Evolutionary conservation across 2,888 invertebrate genomes (phyloP).

Genomic region (Clivina fossor): DNA sequence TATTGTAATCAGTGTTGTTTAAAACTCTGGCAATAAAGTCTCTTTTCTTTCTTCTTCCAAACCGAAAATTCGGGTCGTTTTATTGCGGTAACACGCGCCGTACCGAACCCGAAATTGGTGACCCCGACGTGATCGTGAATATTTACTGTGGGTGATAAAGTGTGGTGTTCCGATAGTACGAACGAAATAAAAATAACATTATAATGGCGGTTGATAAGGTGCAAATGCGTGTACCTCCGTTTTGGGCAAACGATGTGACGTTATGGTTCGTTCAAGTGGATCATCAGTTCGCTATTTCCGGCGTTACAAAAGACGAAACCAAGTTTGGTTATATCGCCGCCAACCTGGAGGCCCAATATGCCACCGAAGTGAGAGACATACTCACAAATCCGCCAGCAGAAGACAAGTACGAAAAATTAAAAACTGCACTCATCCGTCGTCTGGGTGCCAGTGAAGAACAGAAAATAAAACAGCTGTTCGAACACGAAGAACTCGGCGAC

Average conservation of each 20-base stretch:
- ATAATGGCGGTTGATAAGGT: constrained; percentile 1
- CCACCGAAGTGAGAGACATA: constrained; percentile 38
- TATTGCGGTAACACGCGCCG: too few relatives aligned
- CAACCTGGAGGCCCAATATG: constrained; percentile 33
- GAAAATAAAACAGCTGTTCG: constrained; percentile 36
- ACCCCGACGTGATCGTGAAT: too few relatives aligned
- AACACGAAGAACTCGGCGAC: constrained; percentile 33
- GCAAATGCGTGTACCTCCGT: constrained; percentile 22
- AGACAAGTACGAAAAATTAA: constrained; percentile 33
- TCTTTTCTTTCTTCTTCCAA: too few relatives aligned
- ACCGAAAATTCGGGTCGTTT: too few relatives aligned
- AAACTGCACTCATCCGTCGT: constrained; percentile 35
- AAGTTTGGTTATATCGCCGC: constrained; percentile 35
- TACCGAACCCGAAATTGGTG: too few relatives aligned
- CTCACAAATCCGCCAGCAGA: constrained; percentile 35
- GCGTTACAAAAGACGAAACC: constrained; percentile 28
- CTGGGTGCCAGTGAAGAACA: constrained; percentile 36
- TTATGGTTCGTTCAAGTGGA: constrained; percentile 39
- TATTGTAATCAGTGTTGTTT: too few relatives aligned
- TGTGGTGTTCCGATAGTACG: too few relatives aligned
- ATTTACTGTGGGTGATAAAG: too few relatives aligned
- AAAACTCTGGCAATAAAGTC: too few relatives aligned
- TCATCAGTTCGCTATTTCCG: constrained; percentile 21
- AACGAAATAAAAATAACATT: too few relatives aligned
- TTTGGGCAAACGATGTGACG: constrained; percentile 33